These are phyloP conservation scores for Gorilla gorilla DNA, from an alignment of 2,113 vertebrate genomes.

Conservation along the genomic window DNA sequence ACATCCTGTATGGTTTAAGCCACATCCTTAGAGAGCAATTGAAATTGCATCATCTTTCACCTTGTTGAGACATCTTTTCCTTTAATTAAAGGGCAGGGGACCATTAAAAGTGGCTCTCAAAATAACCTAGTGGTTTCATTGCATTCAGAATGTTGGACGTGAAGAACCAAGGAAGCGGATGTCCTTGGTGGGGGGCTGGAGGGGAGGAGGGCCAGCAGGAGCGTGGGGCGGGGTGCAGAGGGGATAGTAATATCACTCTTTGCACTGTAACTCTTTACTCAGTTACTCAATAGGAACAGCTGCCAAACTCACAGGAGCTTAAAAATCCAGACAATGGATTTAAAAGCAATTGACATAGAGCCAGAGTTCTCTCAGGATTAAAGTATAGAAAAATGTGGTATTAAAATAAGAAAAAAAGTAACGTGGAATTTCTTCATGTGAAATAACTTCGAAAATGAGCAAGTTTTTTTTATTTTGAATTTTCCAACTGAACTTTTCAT, in stretches of 20 bases:
- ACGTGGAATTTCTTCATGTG: neutral
- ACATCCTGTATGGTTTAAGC: constrained; percentile 37
- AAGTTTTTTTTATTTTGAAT: neutral
- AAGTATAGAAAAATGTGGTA: neutral
- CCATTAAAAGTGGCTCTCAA: constrained; percentile 31
- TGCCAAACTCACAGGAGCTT: constrained; percentile 6
- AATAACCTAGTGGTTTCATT: constrained; percentile 60
- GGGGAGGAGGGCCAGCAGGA: rapidly evolving
- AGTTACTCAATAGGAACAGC: neutral
- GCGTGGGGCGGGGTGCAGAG: no score
- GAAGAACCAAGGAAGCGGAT: constrained; percentile 47
- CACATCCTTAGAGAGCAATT: constrained; percentile 27
- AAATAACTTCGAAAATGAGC: neutral
- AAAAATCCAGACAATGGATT: neutral
- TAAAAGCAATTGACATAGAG: constrained; percentile 16
- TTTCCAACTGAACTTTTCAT: neutral
- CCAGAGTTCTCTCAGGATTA: neutral
- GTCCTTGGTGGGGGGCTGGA: neutral
- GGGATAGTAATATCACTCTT: neutral
- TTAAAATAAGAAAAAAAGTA: neutral
- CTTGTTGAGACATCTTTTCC: constrained; percentile 2
- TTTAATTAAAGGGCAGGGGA: constrained; percentile 57
- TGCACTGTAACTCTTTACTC: neutral
- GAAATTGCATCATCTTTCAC: neutral
- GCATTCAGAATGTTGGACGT: constrained; percentile 33